These are phyloP conservation scores for Bhutanitis thaidina DNA, from an alignment of 2,888 invertebrate species.

Conservation along the genomic window DNA sequence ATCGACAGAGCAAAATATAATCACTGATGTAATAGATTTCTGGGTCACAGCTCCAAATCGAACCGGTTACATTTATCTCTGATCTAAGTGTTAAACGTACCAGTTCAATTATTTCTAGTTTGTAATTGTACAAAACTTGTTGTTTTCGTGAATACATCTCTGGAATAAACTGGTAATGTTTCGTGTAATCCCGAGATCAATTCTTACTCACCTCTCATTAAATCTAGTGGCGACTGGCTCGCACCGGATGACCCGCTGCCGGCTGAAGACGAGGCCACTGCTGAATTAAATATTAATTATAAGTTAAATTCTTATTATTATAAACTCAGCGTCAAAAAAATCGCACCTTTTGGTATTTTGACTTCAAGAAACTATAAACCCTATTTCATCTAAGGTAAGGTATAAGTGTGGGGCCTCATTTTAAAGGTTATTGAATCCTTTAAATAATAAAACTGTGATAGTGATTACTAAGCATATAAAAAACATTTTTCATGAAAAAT, in stretches of 20 bases:
- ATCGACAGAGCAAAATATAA: conserved; percentile 5
- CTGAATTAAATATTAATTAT: conserved; percentile 6
- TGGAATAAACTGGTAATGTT: too few relatives aligned
- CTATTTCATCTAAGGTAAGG: too few relatives aligned
- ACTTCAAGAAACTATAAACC: too few relatives aligned
- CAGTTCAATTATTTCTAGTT: conserved; percentile 17
- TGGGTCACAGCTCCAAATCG: conserved; percentile 14
- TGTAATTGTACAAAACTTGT: conserved; percentile 1
- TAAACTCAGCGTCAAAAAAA: too few relatives aligned
- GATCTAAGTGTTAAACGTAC: conserved; percentile 17
- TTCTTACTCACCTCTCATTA: conserved; percentile 43
- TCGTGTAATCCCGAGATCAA: too few relatives aligned
- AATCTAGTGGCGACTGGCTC: conserved; percentile 66
- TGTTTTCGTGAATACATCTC: background rate
- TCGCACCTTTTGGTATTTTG: too few relatives aligned
- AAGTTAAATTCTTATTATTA: too few relatives aligned
- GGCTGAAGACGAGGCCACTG: conserved; percentile 59
- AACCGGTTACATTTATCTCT: conserved; percentile 24
- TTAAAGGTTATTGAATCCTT: too few relatives aligned
- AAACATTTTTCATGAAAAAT: too few relatives aligned
- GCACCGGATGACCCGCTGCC: conserved; percentile 64
- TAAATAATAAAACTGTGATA: too few relatives aligned
- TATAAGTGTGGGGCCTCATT: too few relatives aligned
- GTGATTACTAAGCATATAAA: too few relatives aligned
- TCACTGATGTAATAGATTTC: conserved; percentile 13